These are phyloP conservation scores for Burhinus bistriatus DNA, from an alignment of 2,113 vertebrate genomes.

Conservation along the genomic window DNA sequence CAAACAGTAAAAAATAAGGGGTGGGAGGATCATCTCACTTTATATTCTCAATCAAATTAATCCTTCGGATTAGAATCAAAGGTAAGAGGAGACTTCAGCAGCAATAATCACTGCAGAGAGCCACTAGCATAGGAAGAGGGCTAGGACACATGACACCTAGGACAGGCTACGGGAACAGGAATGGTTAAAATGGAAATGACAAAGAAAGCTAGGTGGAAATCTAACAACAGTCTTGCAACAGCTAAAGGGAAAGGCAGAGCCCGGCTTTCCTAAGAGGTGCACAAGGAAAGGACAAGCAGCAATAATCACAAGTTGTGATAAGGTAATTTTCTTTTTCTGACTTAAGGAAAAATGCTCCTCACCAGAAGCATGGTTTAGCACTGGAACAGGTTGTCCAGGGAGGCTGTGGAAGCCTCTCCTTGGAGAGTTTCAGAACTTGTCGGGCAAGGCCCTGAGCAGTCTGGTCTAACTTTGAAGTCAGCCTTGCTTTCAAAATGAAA, in stretches of 20 bases:
- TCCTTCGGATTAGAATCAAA: background rate
- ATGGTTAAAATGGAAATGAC: background rate
- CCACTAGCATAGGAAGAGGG: background rate
- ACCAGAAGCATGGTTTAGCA: rapidly evolving
- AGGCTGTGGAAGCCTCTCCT: background rate
- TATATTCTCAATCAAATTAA: background rate
- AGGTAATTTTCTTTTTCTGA: background rate
- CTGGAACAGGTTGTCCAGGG: background rate
- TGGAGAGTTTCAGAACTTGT: background rate
- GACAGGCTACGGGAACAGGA: rapidly evolving
- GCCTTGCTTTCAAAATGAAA: background rate
- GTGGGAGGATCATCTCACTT: background rate
- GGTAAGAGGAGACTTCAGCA: background rate
- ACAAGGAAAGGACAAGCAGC: background rate
- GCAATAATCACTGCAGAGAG: background rate
- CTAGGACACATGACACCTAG: background rate
- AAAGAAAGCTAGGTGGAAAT: background rate
- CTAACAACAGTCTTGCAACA: background rate
- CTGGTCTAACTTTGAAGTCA: background rate
- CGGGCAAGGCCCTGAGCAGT: rapidly evolving
- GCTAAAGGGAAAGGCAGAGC: background rate
- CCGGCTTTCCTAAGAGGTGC: background rate
- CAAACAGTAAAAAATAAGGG: background rate
- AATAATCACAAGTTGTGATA: background rate
- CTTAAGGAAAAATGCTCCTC: background rate